Evolutionary conservation across 2,113 vertebrate genomes (phyloP).

Genomic region (Ahaetulla prasina): DNA sequence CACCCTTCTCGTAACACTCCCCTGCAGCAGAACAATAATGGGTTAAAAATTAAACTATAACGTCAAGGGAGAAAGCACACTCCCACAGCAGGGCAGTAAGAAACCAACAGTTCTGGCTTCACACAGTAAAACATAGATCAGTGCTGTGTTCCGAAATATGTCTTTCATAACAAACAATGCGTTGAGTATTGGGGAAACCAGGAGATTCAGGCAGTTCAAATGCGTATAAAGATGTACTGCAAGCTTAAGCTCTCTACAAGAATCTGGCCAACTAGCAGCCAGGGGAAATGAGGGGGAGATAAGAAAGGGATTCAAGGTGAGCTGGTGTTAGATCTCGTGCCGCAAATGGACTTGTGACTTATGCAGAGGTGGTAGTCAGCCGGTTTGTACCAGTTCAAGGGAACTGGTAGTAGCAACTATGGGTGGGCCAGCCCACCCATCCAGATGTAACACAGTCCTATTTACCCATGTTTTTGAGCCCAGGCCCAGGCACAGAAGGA

Average conservation of each 20-base stretch:
- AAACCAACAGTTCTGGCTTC: background rate
- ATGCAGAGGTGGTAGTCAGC: background rate
- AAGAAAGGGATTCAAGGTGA: background rate
- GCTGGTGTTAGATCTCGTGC: background rate
- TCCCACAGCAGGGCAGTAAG: background rate
- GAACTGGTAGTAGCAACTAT: too few relatives aligned
- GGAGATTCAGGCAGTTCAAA: background rate
- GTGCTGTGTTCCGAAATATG: background rate
- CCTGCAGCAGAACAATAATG: background rate
- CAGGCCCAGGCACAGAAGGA: too few relatives aligned
- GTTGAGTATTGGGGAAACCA: background rate
- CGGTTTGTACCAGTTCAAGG: too few relatives aligned
- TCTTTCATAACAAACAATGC: background rate
- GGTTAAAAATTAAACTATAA: background rate
- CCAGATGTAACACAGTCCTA: too few relatives aligned
- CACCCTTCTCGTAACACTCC: background rate
- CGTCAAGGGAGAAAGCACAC: background rate
- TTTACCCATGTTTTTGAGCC: too few relatives aligned
- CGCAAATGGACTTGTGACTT: background rate
- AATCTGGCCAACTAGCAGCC: background rate
- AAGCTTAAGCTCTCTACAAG: background rate
- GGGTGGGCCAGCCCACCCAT: too few relatives aligned
- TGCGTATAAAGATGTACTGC: background rate
- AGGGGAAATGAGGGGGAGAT: background rate
- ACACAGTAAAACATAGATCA: background rate